phyloP scores from a whole-genome alignment of 2,113 vertebrate genomes.

The Thalassoma bifasciatum region DNA sequence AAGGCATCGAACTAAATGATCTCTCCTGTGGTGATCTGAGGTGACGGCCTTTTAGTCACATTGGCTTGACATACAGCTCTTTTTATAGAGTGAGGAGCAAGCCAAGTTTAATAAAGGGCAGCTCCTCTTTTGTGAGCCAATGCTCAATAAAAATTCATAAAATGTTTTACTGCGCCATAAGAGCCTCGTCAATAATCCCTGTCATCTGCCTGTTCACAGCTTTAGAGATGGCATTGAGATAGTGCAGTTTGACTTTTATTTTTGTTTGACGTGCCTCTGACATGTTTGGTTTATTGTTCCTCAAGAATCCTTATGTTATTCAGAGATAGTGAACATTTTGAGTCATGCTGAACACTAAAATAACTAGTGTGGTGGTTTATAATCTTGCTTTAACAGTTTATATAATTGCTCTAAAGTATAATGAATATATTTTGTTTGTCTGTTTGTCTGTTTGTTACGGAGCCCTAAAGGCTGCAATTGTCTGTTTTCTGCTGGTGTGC shows the following conservation, averaged over 20 bases:
- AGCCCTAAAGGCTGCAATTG: too few species aligned
- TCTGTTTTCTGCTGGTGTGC: too few species aligned
- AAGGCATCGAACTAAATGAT: not conserved
- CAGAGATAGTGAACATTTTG: too few species aligned
- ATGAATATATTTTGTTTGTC: too few species aligned
- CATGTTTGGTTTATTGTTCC: not conserved
- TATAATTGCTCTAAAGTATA: too few species aligned
- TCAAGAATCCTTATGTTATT: not conserved
- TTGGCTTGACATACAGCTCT: constrained; percentile 1
- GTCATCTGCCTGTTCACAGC: constrained; percentile 38
- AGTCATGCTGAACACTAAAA: too few species aligned
- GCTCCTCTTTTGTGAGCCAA: constrained; percentile 39
- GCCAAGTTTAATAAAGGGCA: constrained; percentile 45
- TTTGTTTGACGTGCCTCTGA: not conserved
- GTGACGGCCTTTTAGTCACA: not conserved
- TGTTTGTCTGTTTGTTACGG: too few species aligned
- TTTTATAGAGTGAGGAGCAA: constrained; percentile 29
- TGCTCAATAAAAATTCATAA: constrained; percentile 33
- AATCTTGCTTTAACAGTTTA: too few species aligned
- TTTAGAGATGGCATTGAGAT: not conserved
- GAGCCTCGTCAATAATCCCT: constrained; percentile 42
- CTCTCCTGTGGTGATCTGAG: not conserved
- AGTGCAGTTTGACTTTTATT: not conserved
- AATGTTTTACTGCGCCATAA: constrained; percentile 35
- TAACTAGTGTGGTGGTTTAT: too few species aligned